These are phyloP conservation scores for Mallotus villosus DNA, from an alignment of 2,797 vertebrate genomes.

Conservation along the genomic window DNA sequence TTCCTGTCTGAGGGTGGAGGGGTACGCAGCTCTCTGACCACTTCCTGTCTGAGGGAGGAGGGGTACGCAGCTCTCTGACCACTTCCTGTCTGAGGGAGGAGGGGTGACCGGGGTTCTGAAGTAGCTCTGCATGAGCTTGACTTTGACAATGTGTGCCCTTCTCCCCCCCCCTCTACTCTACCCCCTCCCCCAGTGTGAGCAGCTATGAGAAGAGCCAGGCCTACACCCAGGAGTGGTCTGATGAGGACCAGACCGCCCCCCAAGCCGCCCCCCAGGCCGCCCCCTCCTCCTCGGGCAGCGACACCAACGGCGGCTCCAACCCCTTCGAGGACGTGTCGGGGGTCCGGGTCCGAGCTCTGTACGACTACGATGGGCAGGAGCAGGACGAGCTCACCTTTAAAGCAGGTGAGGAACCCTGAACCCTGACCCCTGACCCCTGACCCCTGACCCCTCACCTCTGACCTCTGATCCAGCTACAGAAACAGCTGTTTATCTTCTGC, in stretches of 20 bases:
- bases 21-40: constrained; percentile 69
- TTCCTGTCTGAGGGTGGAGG: too few species aligned
- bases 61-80: constrained; percentile 68
- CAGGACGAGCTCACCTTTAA: constrained; percentile 96
- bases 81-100: too few species aligned
- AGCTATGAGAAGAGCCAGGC: constrained; percentile 90
- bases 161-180: background rate
- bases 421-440: too few species aligned
- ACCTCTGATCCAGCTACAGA: too few species aligned
- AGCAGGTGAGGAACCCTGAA: constrained; percentile 75
- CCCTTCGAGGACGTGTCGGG: constrained; percentile 87
- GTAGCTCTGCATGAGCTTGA: too few species aligned
- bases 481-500: too few species aligned
- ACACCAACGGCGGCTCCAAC: constrained; percentile 87
- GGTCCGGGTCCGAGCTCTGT: constrained; percentile 88
- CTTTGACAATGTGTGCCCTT: background rate
- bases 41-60: too few species aligned
- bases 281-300: constrained; percentile 72
- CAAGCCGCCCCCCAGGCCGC: constrained; percentile 81
- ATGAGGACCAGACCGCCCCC: constrained; percentile 85
- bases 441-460: too few species aligned
- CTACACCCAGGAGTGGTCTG: constrained; percentile 87
- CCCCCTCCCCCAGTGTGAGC: constrained; percentile 79
- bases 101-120: too few species aligned
- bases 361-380: constrained; percentile 95